Conservation (phyloP, 2,113 vertebrate genomes). For the Gallinago undulata region DNA sequence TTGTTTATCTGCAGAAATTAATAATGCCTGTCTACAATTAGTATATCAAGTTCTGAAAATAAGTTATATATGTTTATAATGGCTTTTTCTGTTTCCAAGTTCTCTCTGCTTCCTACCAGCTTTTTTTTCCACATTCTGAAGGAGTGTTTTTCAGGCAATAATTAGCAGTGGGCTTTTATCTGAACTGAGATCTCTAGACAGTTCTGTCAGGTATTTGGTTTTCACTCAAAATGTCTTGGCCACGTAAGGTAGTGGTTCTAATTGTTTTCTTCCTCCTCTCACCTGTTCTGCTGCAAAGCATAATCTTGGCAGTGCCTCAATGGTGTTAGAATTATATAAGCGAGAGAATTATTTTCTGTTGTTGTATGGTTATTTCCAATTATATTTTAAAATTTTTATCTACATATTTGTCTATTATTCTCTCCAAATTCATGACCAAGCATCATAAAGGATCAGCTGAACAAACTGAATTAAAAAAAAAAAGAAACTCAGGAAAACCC, state of each 20-base stretch:
- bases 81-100: not conserved
- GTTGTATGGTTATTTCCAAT: not conserved
- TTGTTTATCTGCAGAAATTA: slow-evolving; percentile 19
- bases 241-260: not conserved
- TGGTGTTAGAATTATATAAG: not conserved
- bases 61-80: slow-evolving; percentile 15
- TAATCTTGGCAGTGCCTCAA: not conserved
- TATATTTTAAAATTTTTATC: not conserved
- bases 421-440: not conserved
- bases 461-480: not conserved
- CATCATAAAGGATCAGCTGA: not conserved
- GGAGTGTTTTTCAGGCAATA: not conserved
- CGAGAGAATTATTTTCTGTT: not conserved
- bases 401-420: not conserved
- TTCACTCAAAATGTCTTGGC: slow-evolving; percentile 9
- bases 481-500: not conserved
- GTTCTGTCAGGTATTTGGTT: slow-evolving; percentile 15
- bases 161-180: slow-evolving; percentile 23
- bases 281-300: slow-evolving; percentile 24
- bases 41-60: not conserved
- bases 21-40: not conserved
- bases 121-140: not conserved
- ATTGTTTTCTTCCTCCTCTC: not conserved
- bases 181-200: not conserved
- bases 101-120: not conserved